Conservation (phyloP, 2,888 invertebrate species). For the Pseudoips prasinana region DNA sequence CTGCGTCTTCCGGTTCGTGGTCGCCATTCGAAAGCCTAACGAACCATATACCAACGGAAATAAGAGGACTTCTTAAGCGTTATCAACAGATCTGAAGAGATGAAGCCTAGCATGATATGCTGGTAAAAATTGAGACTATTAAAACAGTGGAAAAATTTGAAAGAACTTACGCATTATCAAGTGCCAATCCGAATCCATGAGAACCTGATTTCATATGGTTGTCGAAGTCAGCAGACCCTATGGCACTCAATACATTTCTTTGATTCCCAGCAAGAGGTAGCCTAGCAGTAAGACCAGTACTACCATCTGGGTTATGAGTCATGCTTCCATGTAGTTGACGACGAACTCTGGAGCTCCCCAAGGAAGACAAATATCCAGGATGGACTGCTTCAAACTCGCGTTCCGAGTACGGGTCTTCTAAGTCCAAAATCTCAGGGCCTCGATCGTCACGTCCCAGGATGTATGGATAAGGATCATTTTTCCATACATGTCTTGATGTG, state of each 20-base stretch:
- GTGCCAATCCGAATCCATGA: slow-evolving; percentile 28
- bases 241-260: slow-evolving; percentile 22
- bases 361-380: neutral
- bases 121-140: too few relatives aligned
- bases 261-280: slow-evolving; percentile 23
- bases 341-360: slow-evolving; percentile 11
- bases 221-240: slow-evolving; percentile 13
- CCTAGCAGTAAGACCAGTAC: slow-evolving; percentile 13
- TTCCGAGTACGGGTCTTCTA: slow-evolving; percentile 3
- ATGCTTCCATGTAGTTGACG: slow-evolving; percentile 15
- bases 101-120: too few relatives aligned
- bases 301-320: slow-evolving; percentile 20
- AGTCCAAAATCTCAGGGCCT: slow-evolving; percentile 2
- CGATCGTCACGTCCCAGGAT: neutral
- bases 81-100: too few relatives aligned
- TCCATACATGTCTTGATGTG: slow-evolving; percentile 1
- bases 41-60: too few relatives aligned
- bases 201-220: slow-evolving; percentile 5
- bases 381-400: neutral
- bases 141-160: too few relatives aligned
- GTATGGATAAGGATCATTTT: neutral
- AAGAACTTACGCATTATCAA: slow-evolving; percentile 36
- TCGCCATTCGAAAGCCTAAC: too few relatives aligned
- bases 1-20: too few relatives aligned
- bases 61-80: too few relatives aligned